Base-by-base conservation (phyloP, 2,888 invertebrate species). In the Fabriciana adippe region DNA sequence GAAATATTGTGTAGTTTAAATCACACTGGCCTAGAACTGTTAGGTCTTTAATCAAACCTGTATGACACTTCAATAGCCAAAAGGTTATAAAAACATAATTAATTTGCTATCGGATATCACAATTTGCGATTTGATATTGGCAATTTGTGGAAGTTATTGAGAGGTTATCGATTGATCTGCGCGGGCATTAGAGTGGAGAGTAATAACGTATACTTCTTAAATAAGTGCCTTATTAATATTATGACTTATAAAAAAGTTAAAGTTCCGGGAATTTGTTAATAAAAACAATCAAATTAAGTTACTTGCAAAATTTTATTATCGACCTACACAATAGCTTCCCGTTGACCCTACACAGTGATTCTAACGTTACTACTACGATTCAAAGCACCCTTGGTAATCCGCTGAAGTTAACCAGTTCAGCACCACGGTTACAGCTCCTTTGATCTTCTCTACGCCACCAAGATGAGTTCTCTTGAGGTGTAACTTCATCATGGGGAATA, bases 51-150 rank as follows among this genome's bases (percentile, higher is more conserved):
- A 59, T 59, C 57, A 59, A 59, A 47, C 47, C 45, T 59, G 47
- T 59, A n/a, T 48, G 57, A 50, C 50, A 57, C 15, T 26, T 47
- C 45, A 15, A 48, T 53, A 31, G 45, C 35, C 8, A 55, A 48
- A 55, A 60, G 57, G 62, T 45, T 57, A 57, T 65, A 64, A 64
- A 69, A 66, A 21, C 56, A 35, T 68, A 57, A 68, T 68, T 69
- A 60, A 67, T 64, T 63, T 54, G 64, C 45, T 48, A 63, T 67
- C 56, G 54, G 45, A 14, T 55, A 50, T 56, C 50, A 65, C 57
- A 55, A 62, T 63, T 66, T 66, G 68, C 55, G 67, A 65, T 63
- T 64, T 70, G 68, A 59, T 63, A 70, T 70, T 70, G 70, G 62
- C 70, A 66, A 61, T 63, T 70, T 68, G 62, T 63, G 55, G 63